Conservation (phyloP, 2,113 vertebrate genomes). For the Cettia cetti region DNA sequence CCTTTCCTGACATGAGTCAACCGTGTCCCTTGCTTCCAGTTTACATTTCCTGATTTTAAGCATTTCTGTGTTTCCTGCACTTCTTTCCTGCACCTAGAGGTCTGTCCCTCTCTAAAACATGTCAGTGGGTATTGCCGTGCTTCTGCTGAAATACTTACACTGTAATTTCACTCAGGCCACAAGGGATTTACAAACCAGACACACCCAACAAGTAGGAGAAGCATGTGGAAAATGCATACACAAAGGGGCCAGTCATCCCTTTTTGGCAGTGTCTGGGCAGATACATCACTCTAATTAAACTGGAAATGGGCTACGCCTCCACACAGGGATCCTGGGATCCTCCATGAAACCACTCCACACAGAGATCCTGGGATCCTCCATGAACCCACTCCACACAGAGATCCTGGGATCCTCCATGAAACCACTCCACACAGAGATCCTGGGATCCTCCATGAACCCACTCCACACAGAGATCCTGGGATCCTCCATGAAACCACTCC, state of each 20-base stretch:
- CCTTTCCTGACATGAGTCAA: neutral
- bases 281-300: constrained; percentile 9
- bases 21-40: neutral
- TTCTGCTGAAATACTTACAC: neutral
- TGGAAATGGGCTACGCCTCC: constrained; percentile 4
- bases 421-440: neutral
- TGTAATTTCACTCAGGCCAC: constrained; percentile 10
- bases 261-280: neutral
- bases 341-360: accelerated
- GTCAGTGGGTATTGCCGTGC: neutral
- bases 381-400: neutral
- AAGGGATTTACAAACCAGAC: constrained; percentile 18
- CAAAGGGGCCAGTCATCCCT: constrained; percentile 36
- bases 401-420: neutral
- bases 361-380: neutral
- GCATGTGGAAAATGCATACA: constrained; percentile 36
- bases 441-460: neutral
- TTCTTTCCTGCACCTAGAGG: neutral
- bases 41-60: neutral
- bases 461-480: neutral
- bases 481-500: neutral
- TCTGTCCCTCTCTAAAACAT: neutral
- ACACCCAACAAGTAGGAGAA: constrained; percentile 47
- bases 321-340: neutral
- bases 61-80: neutral